Evolutionary conservation across 2,888 invertebrate species (phyloP).

Genomic region (Crepidodera aurea): DNA sequence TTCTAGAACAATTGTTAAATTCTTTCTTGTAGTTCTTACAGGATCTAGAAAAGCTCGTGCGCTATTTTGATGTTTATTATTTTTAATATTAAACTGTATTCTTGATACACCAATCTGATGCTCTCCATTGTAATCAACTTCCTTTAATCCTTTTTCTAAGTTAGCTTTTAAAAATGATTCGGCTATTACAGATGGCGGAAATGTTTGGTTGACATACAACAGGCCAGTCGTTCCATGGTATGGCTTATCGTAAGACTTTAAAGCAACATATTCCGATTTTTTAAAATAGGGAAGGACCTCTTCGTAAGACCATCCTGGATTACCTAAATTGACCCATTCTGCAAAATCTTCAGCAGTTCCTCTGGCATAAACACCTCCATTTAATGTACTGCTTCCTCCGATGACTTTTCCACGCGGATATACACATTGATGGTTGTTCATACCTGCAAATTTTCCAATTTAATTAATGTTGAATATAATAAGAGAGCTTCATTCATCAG

Average conservation of each 20-base stretch:
- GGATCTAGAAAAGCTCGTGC: slow-evolving; percentile 28
- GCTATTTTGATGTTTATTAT: slow-evolving; percentile 17
- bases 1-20: slow-evolving; percentile 65
- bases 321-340: slow-evolving; percentile 73
- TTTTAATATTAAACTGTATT: slow-evolving; percentile 28
- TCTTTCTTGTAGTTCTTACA: slow-evolving; percentile 10
- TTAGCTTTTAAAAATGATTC: slow-evolving; percentile 59
- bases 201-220: slow-evolving; percentile 44
- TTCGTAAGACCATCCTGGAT: slow-evolving; percentile 67
- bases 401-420: slow-evolving; percentile 73
- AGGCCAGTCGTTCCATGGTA: background rate
- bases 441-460: slow-evolving; percentile 43
- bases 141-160: slow-evolving; percentile 53
- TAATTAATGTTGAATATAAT: no score
- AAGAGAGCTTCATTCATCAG: no score
- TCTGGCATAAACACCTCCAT: slow-evolving; percentile 57
- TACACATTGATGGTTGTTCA: slow-evolving; percentile 54
- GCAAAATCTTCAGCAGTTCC: slow-evolving; percentile 73
- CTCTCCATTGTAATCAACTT: slow-evolving; percentile 29
- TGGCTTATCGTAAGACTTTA: background rate
- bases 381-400: slow-evolving; percentile 79
- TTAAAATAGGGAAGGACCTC: slow-evolving; percentile 70
- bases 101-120: slow-evolving; percentile 16
- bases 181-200: background rate
- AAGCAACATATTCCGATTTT: slow-evolving; percentile 69